Conservation (phyloP, 2,888 invertebrate species). For the Volucella bombylans region DNA sequence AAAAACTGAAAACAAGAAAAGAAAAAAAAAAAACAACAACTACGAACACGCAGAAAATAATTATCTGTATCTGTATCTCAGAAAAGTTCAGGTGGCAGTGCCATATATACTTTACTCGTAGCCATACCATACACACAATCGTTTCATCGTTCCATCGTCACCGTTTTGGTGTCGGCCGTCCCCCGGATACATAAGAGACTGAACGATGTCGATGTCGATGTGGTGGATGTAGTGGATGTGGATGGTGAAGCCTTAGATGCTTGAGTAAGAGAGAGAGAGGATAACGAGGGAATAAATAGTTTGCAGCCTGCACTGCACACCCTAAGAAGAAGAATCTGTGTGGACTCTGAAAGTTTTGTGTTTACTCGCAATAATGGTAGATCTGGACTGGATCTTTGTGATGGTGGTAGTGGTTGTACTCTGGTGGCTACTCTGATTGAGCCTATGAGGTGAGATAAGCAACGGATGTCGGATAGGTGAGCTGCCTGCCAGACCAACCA, state of each 20-base stretch:
- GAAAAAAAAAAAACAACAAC: slow-evolving; percentile 39
- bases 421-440: slow-evolving; percentile 24
- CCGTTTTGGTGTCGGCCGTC: slow-evolving; percentile 15
- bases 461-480: slow-evolving; percentile 67
- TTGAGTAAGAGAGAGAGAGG: slow-evolving; percentile 49
- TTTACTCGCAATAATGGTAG: slow-evolving; percentile 13
- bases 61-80: slow-evolving; percentile 70
- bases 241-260: slow-evolving; percentile 47
- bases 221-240: too few species aligned
- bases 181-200: slow-evolving; percentile 42
- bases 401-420: slow-evolving; percentile 16
- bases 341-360: slow-evolving; percentile 28
- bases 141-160: slow-evolving; percentile 19
- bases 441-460: slow-evolving; percentile 65
- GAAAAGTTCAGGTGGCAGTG: slow-evolving; percentile 57
- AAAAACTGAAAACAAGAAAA: slow-evolving; percentile 43
- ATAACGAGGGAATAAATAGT: not conserved
- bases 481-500: slow-evolving; percentile 48
- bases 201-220: too few species aligned
- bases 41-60: slow-evolving; percentile 65
- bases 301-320: slow-evolving; percentile 46
- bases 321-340: slow-evolving; percentile 60
- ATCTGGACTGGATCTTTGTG: slow-evolving; percentile 35
- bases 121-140: slow-evolving; percentile 24
- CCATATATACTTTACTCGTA: not conserved